Evolutionary conservation across 2,888 invertebrate genomes (phyloP), one percentile per base, ranked within the genome.

Genomic region (Leucoma salicis): DNA sequence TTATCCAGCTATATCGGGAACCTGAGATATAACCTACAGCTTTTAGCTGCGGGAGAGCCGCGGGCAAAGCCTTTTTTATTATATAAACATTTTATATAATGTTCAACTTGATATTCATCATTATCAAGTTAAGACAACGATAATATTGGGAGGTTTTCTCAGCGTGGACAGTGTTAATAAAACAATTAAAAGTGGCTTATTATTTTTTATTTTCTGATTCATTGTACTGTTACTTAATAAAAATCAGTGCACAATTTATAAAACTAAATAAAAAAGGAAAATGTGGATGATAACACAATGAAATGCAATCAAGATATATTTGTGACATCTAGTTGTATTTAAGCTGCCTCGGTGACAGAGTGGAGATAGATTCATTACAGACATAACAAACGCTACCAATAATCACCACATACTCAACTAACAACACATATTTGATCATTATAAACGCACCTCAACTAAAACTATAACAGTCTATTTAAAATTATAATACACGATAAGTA

Each of bases 401-500:
- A 41, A 44, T 36, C 51, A 44, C 33, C 40, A 41, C 41, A 39
- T 33, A 46, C 49, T 39, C 36, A 60, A 49, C 61, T 63, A 72
- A 70, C 69, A 58, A 67, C 42, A 57, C 67, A 58, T 64, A 66
- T 66, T 63, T 64, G 62, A 74, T 72, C 76, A 71, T 70, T 66
- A 70, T 67, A 69, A 77, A 82, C 80, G 59, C 71, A 73, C 66
- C 66, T 72, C 77, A 84, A 84, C 81, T 88, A 85, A 87, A 86
- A 80, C 83, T 89, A 88, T 89, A 89, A 89, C 89, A 89, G 89
- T 89, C 89, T 87, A 84, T 89, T 83, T 80, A 83, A 82, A 89
- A 87, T 85, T 84, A 87, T 86, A 85, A 82, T 88, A 89, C 84
- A 83, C 78, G 79, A 79, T 82, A 82, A 80, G 74, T 78, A 82